Conservation (phyloP, 2,113 vertebrate genomes). For the Pholis gunnellus region DNA sequence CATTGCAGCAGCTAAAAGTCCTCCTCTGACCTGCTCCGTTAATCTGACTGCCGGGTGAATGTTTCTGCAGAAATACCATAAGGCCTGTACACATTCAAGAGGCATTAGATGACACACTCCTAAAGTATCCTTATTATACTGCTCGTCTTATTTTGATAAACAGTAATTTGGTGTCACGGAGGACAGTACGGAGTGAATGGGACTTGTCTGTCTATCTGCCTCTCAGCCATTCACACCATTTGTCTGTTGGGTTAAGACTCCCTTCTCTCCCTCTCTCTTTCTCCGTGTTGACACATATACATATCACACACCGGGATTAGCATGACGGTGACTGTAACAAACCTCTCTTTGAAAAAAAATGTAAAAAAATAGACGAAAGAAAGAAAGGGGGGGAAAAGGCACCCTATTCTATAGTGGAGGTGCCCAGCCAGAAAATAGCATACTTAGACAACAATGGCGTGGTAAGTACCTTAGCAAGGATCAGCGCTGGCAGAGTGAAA, state of each 20-base stretch:
- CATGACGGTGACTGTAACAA: conserved; percentile 80
- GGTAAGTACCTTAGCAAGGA: conserved; percentile 85
- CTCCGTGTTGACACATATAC: conserved; percentile 82
- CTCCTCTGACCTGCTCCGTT: conserved; percentile 51
- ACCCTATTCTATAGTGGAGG: conserved; percentile 80
- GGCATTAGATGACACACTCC: conserved; percentile 55
- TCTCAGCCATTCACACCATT: conserved; percentile 67
- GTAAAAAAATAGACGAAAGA: conserved; percentile 30
- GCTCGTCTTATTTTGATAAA: conserved; percentile 78
- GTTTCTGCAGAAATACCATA: conserved; percentile 37
- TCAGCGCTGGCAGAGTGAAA: conserved; percentile 81
- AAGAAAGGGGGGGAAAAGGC: conserved; percentile 28
- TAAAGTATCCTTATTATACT: conserved; percentile 62
- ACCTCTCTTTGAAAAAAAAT: conserved; percentile 73
- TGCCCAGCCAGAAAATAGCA: conserved; percentile 84
- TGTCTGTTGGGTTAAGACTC: conserved; percentile 74
- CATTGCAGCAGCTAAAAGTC: not conserved
- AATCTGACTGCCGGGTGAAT: conserved; percentile 49
- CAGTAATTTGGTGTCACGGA: conserved; percentile 79
- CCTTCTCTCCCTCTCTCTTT: conserved; percentile 62
- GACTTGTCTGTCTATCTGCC: conserved; percentile 73
- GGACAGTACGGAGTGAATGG: conserved; percentile 72
- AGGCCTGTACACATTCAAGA: conserved; percentile 36
- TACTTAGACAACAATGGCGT: conserved; percentile 84
- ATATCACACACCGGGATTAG: conserved; percentile 82